Evolutionary conservation across 2,797 vertebrate species (phyloP).

Genomic region (Microchirus variegatus): DNA sequence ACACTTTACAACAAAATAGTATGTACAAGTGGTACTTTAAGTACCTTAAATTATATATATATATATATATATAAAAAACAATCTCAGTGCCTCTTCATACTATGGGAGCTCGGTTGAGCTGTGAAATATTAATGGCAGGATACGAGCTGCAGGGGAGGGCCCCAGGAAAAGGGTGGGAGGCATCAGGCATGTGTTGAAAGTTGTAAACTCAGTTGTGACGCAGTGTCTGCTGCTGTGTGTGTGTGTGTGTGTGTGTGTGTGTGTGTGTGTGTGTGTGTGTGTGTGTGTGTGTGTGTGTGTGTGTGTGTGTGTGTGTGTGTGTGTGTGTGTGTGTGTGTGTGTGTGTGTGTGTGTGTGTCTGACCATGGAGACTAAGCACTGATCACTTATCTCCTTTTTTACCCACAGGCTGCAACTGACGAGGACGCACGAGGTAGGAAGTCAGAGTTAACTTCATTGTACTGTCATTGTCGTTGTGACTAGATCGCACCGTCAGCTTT

Average conservation of each 20-base stretch:
- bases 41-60: constrained; percentile 14
- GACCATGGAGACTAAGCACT: too few species aligned
- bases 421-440: constrained; percentile 43
- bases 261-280: too few species aligned
- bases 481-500: constrained; percentile 18
- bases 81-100: constrained; percentile 2
- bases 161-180: not conserved
- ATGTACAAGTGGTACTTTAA: constrained; percentile 2
- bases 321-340: too few species aligned
- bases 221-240: too few species aligned
- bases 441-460: constrained; percentile 5
- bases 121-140: constrained; percentile 44
- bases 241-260: too few species aligned
- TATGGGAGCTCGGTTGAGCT: constrained; percentile 1
- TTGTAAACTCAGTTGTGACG: constrained; percentile 10
- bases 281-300: too few species aligned
- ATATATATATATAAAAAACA: constrained; percentile 14
- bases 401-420: constrained; percentile 23
- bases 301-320: too few species aligned
- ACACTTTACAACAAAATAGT: constrained; percentile 8
- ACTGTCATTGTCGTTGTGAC: constrained; percentile 9
- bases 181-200: constrained; percentile 16
- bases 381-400: constrained; percentile 7
- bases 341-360: too few species aligned
- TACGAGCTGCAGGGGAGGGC: not conserved